Evolutionary conservation across 2,888 invertebrate genomes (phyloP).

Genomic region (Plebejus melissa): DNA sequence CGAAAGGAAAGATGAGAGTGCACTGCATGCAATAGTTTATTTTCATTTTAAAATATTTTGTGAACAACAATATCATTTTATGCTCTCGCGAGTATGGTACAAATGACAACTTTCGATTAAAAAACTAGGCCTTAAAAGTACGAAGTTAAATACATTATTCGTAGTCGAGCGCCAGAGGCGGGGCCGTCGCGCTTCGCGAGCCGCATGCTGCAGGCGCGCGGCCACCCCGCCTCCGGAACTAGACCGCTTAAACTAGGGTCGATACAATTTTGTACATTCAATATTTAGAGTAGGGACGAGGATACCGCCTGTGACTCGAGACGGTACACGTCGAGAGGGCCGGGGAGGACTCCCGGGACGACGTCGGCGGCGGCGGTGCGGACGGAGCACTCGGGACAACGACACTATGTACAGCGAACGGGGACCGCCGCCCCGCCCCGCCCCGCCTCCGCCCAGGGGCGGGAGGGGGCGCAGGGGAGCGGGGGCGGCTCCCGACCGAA

Average conservation of each 20-base stretch:
- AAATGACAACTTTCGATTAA: conserved; percentile 73
- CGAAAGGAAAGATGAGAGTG: conserved; percentile 53
- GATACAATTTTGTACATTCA: conserved; percentile 45
- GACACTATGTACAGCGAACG: conserved; percentile 29
- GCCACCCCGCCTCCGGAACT: neutral
- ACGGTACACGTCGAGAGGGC: conserved; percentile 39
- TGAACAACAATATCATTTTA: conserved; percentile 68
- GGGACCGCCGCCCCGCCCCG: conserved; percentile 14
- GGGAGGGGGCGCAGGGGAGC: conserved; percentile 13
- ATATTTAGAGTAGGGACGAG: conserved; percentile 32
- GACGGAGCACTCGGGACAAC: conserved; percentile 40
- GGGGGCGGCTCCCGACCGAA: neutral
- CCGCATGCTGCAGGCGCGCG: neutral
- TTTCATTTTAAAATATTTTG: conserved; percentile 72
- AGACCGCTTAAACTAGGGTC: conserved; percentile 38
- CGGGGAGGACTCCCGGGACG: conserved; percentile 46
- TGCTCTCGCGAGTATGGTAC: conserved; percentile 68
- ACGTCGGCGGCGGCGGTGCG: conserved; percentile 44
- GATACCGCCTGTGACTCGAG: conserved; percentile 30
- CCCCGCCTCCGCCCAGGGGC: neutral
- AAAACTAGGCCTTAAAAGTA: conserved; percentile 65
- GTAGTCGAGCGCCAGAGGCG: conserved; percentile 32
- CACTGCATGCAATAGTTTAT: conserved; percentile 74
- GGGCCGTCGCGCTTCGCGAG: neutral
- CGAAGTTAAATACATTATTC: conserved; percentile 36